Conservation (phyloP, 2,113 vertebrate species). For the Myanophis thanlyinensis region DNA sequence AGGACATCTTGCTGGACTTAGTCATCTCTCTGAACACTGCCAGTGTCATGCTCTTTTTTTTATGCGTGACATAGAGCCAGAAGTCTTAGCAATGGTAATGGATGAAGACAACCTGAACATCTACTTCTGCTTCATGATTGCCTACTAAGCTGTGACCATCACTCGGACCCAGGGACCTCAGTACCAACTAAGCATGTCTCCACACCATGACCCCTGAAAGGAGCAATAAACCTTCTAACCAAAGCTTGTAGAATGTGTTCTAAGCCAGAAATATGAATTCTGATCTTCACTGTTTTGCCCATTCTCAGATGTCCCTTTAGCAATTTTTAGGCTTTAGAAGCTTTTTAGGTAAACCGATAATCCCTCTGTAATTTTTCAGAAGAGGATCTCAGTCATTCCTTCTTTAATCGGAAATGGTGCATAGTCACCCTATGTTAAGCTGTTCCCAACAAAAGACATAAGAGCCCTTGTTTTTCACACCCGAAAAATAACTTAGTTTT, state of each 20-base stretch:
- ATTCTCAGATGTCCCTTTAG: not conserved
- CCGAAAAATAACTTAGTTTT: not conserved
- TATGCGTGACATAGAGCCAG: slow-evolving; percentile 43
- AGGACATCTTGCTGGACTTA: slow-evolving; percentile 28
- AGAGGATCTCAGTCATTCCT: not conserved
- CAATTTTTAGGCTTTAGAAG: not conserved
- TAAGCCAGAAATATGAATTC: not conserved
- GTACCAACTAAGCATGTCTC: not conserved
- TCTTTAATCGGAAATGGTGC: not conserved
- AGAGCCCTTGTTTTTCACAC: not conserved
- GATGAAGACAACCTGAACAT: slow-evolving; percentile 35
- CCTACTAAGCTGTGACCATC: slow-evolving; percentile 4
- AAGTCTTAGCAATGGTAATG: slow-evolving; percentile 34
- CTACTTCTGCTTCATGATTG: slow-evolving; percentile 49
- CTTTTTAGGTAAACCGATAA: not conserved
- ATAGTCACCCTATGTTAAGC: not conserved
- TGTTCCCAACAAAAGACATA: not conserved
- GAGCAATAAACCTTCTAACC: slow-evolving; percentile 27
- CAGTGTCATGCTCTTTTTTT: slow-evolving; percentile 50
- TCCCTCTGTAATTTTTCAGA: not conserved
- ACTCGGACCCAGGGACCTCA: not conserved
- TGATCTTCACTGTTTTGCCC: not conserved
- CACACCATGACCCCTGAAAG: not conserved
- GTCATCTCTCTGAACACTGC: slow-evolving; percentile 46
- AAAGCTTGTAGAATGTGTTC: not conserved